Evolutionary conservation across 2,888 invertebrate species (phyloP).

Genomic region (Ectobius pallidus): DNA sequence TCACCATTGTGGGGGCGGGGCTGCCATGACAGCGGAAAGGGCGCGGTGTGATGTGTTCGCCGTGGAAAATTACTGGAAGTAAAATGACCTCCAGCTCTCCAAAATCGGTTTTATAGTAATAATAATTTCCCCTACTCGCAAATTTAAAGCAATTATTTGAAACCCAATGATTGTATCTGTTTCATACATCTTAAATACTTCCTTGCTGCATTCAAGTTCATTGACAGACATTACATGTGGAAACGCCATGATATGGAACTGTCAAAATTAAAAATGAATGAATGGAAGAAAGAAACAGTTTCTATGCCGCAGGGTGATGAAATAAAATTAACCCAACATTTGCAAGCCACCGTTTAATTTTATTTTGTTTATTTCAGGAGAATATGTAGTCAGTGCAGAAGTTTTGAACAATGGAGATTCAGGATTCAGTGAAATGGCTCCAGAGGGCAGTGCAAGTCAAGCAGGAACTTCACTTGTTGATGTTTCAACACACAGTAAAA

Average conservation of each 20-base stretch:
- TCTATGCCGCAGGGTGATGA: no score
- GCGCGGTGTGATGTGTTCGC: neutral
- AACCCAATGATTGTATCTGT: no score
- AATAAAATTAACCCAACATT: no score
- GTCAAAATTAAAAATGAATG: neutral
- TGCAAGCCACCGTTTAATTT: no score
- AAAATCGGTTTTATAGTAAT: no score
- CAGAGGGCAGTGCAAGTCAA: constrained; percentile 36
- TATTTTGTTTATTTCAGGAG: constrained; percentile 32
- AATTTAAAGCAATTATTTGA: no score
- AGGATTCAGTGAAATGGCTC: constrained; percentile 46
- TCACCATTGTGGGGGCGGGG: constrained; percentile 43
- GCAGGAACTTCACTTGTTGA: constrained; percentile 36
- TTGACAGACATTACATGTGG: constrained; percentile 23
- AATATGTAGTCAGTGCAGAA: constrained; percentile 39
- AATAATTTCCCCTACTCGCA: no score
- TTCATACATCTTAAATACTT: neutral
- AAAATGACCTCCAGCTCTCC: no score
- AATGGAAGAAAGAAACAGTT: no score
- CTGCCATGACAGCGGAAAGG: constrained; percentile 36
- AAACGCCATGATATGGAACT: neutral
- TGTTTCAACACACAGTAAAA: constrained; percentile 25
- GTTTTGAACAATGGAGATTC: constrained; percentile 45
- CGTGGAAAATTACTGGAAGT: neutral
- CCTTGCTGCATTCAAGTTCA: neutral